Conservation (phyloP, 2,113 vertebrate genomes). For the Cochlearius cochlearius region DNA sequence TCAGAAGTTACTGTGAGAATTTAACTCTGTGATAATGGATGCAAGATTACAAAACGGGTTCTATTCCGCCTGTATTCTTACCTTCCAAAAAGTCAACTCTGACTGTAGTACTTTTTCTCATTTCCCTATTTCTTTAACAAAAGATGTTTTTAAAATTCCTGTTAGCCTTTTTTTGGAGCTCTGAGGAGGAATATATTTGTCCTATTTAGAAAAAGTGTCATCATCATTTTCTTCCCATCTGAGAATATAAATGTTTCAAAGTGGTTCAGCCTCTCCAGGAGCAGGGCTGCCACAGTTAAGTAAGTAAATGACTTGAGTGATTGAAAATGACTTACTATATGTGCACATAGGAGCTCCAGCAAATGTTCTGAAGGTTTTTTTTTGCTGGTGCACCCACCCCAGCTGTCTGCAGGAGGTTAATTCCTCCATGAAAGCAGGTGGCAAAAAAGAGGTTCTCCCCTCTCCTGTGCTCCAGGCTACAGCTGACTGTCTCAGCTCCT, state of each 20-base stretch:
- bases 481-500: not conserved
- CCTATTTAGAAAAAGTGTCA: not conserved
- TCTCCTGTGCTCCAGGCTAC: not conserved
- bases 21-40: not conserved
- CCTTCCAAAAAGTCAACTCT: not conserved
- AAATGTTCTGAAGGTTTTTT: not conserved
- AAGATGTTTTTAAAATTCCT: not conserved
- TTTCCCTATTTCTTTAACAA: not conserved
- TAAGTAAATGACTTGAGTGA: not conserved
- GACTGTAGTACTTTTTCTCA: not conserved
- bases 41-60: not conserved
- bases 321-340: not conserved
- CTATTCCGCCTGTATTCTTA: not conserved
- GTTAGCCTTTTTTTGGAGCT: not conserved
- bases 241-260: not conserved
- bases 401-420: not conserved
- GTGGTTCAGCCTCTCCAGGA: not conserved
- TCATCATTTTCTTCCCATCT: not conserved
- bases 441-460: not conserved
- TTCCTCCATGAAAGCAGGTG: not conserved
- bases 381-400: not conserved
- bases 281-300: not conserved
- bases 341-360: not conserved
- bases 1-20: not conserved
- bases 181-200: not conserved